Evolutionary conservation across 2,797 vertebrate species (phyloP).

Genomic region (Danio jaintianensis): DNA sequence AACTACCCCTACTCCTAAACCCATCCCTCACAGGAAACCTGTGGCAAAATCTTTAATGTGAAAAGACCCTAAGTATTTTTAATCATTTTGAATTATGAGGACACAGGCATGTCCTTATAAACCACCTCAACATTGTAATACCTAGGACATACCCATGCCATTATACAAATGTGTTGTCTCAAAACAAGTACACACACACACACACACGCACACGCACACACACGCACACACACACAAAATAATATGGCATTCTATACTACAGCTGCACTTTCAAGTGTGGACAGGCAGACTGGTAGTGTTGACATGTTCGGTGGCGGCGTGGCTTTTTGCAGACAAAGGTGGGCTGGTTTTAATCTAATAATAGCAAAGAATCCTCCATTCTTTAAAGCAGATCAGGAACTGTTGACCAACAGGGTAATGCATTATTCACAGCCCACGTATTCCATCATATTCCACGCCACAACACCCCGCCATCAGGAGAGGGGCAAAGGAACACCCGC

Average conservation of each 20-base stretch:
- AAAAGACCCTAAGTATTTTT: too few species aligned
- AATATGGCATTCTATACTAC: slow-evolving; percentile 4
- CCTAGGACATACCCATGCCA: too few species aligned
- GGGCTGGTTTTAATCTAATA: slow-evolving; percentile 83
- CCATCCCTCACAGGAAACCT: too few species aligned
- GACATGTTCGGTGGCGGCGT: slow-evolving; percentile 75
- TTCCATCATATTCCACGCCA: slow-evolving; percentile 74
- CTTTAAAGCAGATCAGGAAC: slow-evolving; percentile 81
- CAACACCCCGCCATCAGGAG: slow-evolving; percentile 53
- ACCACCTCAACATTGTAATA: too few species aligned
- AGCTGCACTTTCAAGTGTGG: slow-evolving; percentile 36
- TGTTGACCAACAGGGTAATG: slow-evolving; percentile 82
- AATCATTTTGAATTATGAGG: too few species aligned
- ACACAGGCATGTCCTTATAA: too few species aligned
- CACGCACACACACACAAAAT: background rate
- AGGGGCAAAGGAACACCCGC: slow-evolving; percentile 53
- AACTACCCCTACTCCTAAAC: too few species aligned
- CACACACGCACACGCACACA: too few species aligned
- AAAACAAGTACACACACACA: too few species aligned
- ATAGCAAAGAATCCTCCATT: slow-evolving; percentile 76
- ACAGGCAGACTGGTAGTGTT: slow-evolving; percentile 64
- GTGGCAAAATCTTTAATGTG: too few species aligned
- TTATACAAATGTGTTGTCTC: too few species aligned
- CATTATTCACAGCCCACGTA: slow-evolving; percentile 80
- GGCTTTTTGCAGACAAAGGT: slow-evolving; percentile 74